Conservation (phyloP, 2,888 invertebrate species). For the Uropetala carovei region DNA sequence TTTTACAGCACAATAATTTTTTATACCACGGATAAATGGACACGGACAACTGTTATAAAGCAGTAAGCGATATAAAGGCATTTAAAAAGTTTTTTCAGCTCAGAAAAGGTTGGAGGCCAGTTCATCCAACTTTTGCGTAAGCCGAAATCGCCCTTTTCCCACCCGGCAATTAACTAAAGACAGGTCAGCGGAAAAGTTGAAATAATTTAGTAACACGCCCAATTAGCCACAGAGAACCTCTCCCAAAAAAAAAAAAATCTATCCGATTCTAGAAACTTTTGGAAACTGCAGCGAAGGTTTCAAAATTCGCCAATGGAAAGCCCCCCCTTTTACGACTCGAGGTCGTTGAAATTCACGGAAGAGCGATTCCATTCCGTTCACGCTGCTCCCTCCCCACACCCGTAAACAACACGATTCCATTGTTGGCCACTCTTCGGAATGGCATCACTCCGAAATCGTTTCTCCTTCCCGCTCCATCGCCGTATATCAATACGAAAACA, state of each 20-base stretch:
- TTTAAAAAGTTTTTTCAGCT: too few species aligned
- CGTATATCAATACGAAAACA: slow-evolving; percentile 12
- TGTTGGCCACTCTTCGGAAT: slow-evolving; percentile 30
- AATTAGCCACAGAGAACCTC: neutral
- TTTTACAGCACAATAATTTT: too few species aligned
- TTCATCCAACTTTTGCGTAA: too few species aligned
- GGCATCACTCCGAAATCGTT: neutral
- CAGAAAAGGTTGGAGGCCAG: too few species aligned
- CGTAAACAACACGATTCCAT: slow-evolving; percentile 28
- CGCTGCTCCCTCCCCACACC: neutral
- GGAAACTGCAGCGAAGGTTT: neutral
- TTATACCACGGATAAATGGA: too few species aligned
- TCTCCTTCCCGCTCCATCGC: neutral
- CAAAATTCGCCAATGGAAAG: neutral
- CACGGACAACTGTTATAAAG: too few species aligned
- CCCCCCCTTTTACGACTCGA: neutral
- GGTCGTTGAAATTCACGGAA: slow-evolving; percentile 46
- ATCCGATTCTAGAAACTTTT: neutral
- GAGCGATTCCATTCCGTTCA: neutral
- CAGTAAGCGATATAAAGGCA: too few species aligned
- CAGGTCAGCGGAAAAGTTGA: too few species aligned
- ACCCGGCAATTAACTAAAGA: too few species aligned
- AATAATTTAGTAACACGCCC: neutral
- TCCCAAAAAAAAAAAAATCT: too few species aligned
- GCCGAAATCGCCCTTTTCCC: too few species aligned